Conservation (phyloP, 2,888 invertebrate species). For the Dorcus parallelipipedus region DNA sequence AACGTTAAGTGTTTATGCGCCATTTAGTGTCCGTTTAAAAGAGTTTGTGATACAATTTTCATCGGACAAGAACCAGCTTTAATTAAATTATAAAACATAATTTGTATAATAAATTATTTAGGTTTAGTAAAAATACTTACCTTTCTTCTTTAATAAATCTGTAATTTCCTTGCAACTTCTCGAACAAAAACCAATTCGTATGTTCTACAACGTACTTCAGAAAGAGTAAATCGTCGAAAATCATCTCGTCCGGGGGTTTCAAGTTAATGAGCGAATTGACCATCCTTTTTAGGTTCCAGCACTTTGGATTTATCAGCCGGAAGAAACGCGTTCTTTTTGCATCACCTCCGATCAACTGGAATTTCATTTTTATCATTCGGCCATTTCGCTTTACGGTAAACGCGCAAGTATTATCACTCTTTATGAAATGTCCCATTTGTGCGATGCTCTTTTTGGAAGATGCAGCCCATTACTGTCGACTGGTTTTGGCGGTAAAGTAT, state of each 20-base stretch:
- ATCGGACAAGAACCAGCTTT: too few species aligned
- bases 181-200: conserved; percentile 41
- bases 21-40: too few species aligned
- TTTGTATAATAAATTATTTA: too few species aligned
- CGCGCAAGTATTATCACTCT: too few species aligned
- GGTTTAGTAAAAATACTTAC: not conserved
- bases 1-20: too few species aligned
- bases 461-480: too few species aligned
- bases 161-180: conserved; percentile 22
- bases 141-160: not conserved
- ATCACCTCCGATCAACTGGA: not conserved
- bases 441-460: too few species aligned
- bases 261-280: not conserved
- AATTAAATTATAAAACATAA: too few species aligned
- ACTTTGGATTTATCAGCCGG: too few species aligned
- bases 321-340: not conserved
- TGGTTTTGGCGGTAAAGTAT: too few species aligned
- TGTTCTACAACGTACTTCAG: conserved; percentile 37
- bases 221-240: conserved; percentile 30
- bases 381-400: conserved; percentile 1
- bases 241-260: conserved; percentile 17
- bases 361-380: conserved; percentile 1
- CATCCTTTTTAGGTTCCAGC: not conserved
- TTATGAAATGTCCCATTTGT: too few species aligned
- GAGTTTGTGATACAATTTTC: too few species aligned